Evolutionary conservation across 2,113 vertebrate species (phyloP).

Genomic region (Urocynchramus pylzowi): DNA sequence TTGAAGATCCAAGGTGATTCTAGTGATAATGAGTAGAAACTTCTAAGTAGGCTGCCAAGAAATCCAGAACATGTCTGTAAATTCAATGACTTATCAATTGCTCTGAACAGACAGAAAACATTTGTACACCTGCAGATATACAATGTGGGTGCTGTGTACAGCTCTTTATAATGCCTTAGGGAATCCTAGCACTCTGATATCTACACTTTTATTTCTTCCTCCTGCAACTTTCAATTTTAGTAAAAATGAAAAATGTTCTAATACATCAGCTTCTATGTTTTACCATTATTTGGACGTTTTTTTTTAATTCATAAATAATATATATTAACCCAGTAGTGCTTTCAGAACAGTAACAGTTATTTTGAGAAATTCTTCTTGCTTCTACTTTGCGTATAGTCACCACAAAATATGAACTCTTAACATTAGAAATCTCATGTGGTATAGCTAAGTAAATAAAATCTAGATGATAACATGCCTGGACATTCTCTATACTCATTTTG

Average conservation of each 20-base stretch:
- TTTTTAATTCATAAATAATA: not conserved
- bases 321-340: not conserved
- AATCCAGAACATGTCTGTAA: not conserved
- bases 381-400: not conserved
- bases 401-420: constrained; percentile 10
- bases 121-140: not conserved
- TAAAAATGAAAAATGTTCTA: not conserved
- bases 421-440: not conserved
- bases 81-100: not conserved
- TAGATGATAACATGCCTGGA: not conserved
- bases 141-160: not conserved
- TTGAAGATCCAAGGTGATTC: not conserved
- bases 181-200: not conserved
- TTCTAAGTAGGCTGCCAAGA: not conserved
- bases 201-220: not conserved
- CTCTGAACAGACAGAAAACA: not conserved
- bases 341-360: not conserved
- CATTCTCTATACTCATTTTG: not conserved
- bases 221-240: not conserved
- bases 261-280: not conserved
- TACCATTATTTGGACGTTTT: not conserved
- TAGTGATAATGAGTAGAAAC: not conserved
- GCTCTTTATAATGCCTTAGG: not conserved
- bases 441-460: not conserved
- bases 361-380: not conserved